Evolutionary conservation across 1,140 invertebrate genomes (phyloP).

Genomic region (Drosophila mojavensis): DNA sequence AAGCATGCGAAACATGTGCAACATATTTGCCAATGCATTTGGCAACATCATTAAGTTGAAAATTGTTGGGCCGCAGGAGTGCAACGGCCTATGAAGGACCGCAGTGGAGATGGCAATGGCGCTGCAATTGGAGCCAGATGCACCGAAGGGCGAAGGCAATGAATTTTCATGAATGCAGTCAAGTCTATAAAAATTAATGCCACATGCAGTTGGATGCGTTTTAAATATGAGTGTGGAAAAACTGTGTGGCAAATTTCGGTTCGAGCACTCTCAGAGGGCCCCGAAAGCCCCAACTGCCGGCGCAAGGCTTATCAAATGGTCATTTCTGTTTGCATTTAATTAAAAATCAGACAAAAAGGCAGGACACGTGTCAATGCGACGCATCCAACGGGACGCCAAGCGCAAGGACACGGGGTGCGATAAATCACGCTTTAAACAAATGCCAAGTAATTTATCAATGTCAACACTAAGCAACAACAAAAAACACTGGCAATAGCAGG

Average conservation of each 20-base stretch:
- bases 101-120: slow-evolving; percentile 14
- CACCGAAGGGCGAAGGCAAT: slow-evolving; percentile 54
- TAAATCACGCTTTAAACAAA: slow-evolving; percentile 83
- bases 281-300: not conserved
- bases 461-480: slow-evolving; percentile 63
- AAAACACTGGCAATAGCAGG: not conserved
- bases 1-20: slow-evolving; percentile 46
- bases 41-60: slow-evolving; percentile 79
- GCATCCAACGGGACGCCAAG: slow-evolving; percentile 12
- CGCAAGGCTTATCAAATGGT: slow-evolving; percentile 73
- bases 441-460: slow-evolving; percentile 82
- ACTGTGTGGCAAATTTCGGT: not conserved
- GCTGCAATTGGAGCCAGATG: slow-evolving; percentile 4
- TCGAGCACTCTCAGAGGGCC: not conserved
- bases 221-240: slow-evolving; percentile 76
- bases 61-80: slow-evolving; percentile 64
- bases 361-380: slow-evolving; percentile 80
- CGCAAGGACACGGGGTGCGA: slow-evolving; percentile 57
- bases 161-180: slow-evolving; percentile 81
- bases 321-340: slow-evolving; percentile 84
- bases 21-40: slow-evolving; percentile 79
- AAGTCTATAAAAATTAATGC: slow-evolving; percentile 82
- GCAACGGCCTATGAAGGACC: slow-evolving; percentile 76
- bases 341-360: slow-evolving; percentile 79
- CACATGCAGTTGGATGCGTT: slow-evolving; percentile 70